Evolutionary conservation across 2,113 vertebrate genomes (phyloP).

Genomic region (Pyrgilauda ruficollis): DNA sequence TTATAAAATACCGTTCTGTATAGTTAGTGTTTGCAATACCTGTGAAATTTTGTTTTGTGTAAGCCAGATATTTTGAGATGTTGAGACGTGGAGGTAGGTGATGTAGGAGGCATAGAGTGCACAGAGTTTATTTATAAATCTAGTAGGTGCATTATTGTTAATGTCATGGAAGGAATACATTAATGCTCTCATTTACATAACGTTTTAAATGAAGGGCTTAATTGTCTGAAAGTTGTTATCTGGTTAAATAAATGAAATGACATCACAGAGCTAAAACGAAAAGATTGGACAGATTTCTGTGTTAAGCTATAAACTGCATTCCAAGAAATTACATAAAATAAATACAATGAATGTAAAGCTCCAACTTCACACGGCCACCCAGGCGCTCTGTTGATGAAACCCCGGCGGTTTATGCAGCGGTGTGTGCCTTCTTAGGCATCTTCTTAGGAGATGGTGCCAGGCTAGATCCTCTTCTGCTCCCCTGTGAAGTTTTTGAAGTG

Average conservation of each 20-base stretch:
- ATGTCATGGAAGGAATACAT: background rate
- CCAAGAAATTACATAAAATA: conserved; percentile 2
- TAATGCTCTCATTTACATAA: background rate
- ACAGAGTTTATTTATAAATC: background rate
- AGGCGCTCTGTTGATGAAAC: background rate
- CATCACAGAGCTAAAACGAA: background rate
- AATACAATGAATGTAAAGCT: background rate
- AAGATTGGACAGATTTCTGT: background rate
- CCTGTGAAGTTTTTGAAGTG: background rate
- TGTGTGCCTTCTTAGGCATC: background rate
- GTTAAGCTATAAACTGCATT: background rate
- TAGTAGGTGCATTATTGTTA: background rate
- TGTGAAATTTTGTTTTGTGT: background rate
- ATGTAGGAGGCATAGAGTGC: background rate
- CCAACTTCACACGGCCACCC: background rate
- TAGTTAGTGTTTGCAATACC: background rate
- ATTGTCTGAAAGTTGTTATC: background rate
- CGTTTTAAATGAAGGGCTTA: background rate
- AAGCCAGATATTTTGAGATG: background rate
- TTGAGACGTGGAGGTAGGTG: background rate
- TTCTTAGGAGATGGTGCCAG: background rate
- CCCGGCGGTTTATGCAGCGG: background rate
- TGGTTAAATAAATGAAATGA: background rate
- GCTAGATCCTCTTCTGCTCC: background rate
- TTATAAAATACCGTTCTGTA: background rate